Conservation (phyloP, 1,140 invertebrate species). For the Cyphomyrmex costatus region DNA sequence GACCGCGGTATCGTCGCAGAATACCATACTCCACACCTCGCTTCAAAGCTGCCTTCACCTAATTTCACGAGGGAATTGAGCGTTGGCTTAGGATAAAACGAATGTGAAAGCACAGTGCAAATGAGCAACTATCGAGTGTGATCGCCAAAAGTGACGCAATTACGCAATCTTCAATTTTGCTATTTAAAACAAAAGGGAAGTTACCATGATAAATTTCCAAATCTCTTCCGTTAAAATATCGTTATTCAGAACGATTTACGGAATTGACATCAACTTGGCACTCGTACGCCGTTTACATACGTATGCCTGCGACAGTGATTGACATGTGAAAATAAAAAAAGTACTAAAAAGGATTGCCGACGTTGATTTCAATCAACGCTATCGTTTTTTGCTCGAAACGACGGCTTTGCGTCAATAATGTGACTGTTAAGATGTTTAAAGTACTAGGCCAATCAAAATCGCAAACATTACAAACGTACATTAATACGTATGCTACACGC, state of each 20-base stretch:
- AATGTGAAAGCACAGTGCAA: not conserved
- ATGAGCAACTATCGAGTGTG: not conserved
- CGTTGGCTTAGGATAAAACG: not conserved
- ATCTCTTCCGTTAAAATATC: constrained; percentile 54
- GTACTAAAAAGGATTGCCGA: constrained; percentile 7
- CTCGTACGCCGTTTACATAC: constrained; percentile 43
- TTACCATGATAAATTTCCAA: not conserved
- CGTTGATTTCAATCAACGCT: constrained; percentile 41
- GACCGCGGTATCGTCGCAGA: constrained; percentile 77
- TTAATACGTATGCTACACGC: not conserved
- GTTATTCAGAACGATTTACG: constrained; percentile 38
- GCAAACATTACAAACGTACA: not conserved
- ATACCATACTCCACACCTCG: constrained; percentile 80
- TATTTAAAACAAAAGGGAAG: not conserved
- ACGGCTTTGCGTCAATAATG: not conserved
- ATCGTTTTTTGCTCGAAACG: constrained; percentile 37
- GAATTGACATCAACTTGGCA: constrained; percentile 53
- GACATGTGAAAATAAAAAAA: constrained; percentile 46
- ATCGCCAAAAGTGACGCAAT: not conserved
- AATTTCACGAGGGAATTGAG: constrained; percentile 1
- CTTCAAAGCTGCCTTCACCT: constrained; percentile 78
- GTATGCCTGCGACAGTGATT: constrained; percentile 55
- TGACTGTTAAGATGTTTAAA: constrained; percentile 24
- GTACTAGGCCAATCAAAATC: not conserved
- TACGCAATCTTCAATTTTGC: not conserved